A percentile compares a stretch with the other conserved stretches of the same genome.
Evolutionary conservation across 2,888 invertebrate genomes (phyloP).

Genomic region (Amiota communis): DNA sequence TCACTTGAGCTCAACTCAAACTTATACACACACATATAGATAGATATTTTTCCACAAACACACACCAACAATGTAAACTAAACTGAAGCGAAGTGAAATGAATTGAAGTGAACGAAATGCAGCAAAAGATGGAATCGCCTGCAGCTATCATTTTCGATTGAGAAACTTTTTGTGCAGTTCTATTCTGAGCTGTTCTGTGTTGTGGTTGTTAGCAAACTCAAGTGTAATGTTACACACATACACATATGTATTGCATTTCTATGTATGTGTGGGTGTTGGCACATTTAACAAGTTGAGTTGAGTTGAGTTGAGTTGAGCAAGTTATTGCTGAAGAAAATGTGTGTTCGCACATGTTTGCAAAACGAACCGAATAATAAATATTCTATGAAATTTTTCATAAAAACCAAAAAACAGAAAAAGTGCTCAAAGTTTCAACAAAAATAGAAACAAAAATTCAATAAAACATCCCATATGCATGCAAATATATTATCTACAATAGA

Average conservation of each 20-base stretch:
- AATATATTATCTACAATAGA: too few species aligned
- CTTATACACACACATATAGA: too few species aligned
- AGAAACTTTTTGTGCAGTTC: slow-evolving; percentile 57
- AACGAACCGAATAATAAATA: slow-evolving; percentile 7
- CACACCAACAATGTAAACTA: too few species aligned
- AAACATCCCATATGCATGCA: neutral
- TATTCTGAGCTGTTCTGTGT: slow-evolving; percentile 46
- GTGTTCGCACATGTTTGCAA: slow-evolving; percentile 2
- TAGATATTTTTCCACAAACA: too few species aligned
- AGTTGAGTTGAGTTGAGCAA: neutral
- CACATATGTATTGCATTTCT: slow-evolving; percentile 18
- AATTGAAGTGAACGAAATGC: neutral
- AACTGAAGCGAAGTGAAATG: too few species aligned
- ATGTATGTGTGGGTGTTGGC: neutral
- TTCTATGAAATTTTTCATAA: neutral
- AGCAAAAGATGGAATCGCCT: slow-evolving; percentile 40
- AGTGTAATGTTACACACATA: slow-evolving; percentile 36
- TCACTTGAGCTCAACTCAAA: too few species aligned
- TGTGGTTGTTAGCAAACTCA: slow-evolving; percentile 46
- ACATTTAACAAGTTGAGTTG: neutral
- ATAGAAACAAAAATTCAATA: neutral
- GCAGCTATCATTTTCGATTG: slow-evolving; percentile 67
- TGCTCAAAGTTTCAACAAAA: neutral
- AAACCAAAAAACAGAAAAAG: neutral
- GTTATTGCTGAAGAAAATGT: neutral